A percentile compares a stretch with the other conserved stretches of the same genome.
Conservation (phyloP, 2,888 invertebrate species). For the Acleris emargana region DNA sequence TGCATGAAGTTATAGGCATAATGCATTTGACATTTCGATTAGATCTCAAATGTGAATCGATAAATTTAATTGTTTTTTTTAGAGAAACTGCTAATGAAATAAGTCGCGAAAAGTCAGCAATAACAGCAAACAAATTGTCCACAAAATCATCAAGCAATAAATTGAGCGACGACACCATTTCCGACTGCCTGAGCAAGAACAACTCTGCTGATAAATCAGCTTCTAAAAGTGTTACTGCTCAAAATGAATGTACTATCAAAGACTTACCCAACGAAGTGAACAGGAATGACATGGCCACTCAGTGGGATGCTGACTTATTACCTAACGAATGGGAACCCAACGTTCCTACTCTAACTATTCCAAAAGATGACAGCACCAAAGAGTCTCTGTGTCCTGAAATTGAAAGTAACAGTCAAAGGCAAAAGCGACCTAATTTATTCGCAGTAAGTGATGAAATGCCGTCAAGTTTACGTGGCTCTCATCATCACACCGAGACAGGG, state of each 20-base stretch:
- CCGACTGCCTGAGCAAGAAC: constrained; percentile 29
- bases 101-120: constrained; percentile 66
- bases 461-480: constrained; percentile 60
- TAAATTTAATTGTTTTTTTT: constrained; percentile 38
- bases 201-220: constrained; percentile 39
- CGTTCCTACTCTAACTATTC: constrained; percentile 58
- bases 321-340: constrained; percentile 63
- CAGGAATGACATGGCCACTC: constrained; percentile 69
- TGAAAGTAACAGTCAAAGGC: constrained; percentile 57
- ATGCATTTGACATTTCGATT: no score
- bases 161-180: constrained; percentile 3
- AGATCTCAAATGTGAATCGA: background rate
- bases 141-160: constrained; percentile 41
- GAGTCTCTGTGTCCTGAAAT: constrained; percentile 49
- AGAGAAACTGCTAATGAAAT: constrained; percentile 74
- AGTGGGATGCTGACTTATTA: constrained; percentile 63
- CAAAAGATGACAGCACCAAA: constrained; percentile 58
- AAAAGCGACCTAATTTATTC: constrained; percentile 66
- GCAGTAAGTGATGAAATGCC: constrained; percentile 78
- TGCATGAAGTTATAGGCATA: no score
- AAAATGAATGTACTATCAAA: constrained; percentile 35
- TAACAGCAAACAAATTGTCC: constrained; percentile 51
- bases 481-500: constrained; percentile 46
- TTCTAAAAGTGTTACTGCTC: constrained; percentile 39
- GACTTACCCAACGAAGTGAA: constrained; percentile 43